Evolutionary conservation across 1,140 invertebrate genomes (phyloP), one percentile per base, ranked within the genome.

Genomic region (Caenorhabditis tropicalis): DNA sequence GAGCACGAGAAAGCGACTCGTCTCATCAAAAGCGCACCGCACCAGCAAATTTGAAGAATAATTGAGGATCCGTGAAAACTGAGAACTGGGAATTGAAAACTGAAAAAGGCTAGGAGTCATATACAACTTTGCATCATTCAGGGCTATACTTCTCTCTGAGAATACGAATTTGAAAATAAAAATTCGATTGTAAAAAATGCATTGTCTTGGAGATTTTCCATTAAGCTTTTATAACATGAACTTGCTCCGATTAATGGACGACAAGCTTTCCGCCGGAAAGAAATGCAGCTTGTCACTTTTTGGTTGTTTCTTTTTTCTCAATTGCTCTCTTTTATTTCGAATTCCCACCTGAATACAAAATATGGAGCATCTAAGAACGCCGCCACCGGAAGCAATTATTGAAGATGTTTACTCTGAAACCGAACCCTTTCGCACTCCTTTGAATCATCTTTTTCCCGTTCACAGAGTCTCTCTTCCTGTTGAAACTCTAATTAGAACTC

Each of bases 351-450:
- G 31, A 65, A 65, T 65, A 36, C 0, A 65, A n/a, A 65, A 36
- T 65, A 19, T 27, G 10, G 58, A 36, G 36, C 12, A 27, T 36
- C 29, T 19, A n/a, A 19, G 24, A 27, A 74, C n/a, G 36, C 65
- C 65, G 65, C 65, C 39, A 43, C 65, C 65, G 65, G 65, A 74
- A 5, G 36, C 36, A 74, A 74, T 74, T 74, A 74, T 74, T 36
- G 65, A 43, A 74, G 36, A 74, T 74, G 65, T 74, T 74, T 74
- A 74, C 65, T 46, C 65, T 74, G 65, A 74, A 74, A 74, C 36
- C 36, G 65, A 74, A 43, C 36, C 65, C 36, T 74, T 74, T 74
- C 65, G 33, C 65, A 74, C 65, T 74, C 29, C 31, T 33, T 43
- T 74, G 27, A 39, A 43, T 39, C 65, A 43, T 74, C 65, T 74